Conservation (phyloP, 2,797 vertebrate species). For the Manis crassicaudata region DNA sequence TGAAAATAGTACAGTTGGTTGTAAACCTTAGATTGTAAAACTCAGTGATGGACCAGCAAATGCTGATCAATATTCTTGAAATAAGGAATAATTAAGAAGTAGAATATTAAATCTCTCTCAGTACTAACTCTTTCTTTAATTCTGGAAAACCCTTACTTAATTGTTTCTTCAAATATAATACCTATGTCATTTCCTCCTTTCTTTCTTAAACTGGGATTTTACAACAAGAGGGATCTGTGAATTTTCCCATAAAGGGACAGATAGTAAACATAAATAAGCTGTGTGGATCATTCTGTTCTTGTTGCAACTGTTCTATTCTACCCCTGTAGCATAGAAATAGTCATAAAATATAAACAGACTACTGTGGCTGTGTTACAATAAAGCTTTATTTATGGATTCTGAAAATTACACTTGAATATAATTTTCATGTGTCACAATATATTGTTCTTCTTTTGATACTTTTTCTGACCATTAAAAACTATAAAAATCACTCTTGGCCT, state of each 20-base stretch:
- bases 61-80: slow-evolving; percentile 49
- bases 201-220: neutral
- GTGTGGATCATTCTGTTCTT: neutral
- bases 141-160: slow-evolving; percentile 36
- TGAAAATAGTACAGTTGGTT: slow-evolving; percentile 47
- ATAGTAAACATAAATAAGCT: neutral
- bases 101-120: slow-evolving; percentile 51
- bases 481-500: neutral
- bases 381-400: neutral
- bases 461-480: neutral
- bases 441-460: neutral
- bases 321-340: neutral
- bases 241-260: neutral
- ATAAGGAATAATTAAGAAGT: slow-evolving; percentile 43
- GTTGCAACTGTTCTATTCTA: neutral
- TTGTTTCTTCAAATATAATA: neutral
- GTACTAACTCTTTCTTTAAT: slow-evolving; percentile 4
- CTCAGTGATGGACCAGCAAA: slow-evolving; percentile 23
- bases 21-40: slow-evolving; percentile 50
- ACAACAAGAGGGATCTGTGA: neutral
- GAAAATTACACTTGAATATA: neutral
- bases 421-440: neutral
- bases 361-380: neutral
- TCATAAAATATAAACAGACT: neutral
- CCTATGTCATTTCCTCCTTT: neutral